phyloP scores from a whole-genome alignment of 2,888 invertebrate genomes.

The Eurois occulta region DNA sequence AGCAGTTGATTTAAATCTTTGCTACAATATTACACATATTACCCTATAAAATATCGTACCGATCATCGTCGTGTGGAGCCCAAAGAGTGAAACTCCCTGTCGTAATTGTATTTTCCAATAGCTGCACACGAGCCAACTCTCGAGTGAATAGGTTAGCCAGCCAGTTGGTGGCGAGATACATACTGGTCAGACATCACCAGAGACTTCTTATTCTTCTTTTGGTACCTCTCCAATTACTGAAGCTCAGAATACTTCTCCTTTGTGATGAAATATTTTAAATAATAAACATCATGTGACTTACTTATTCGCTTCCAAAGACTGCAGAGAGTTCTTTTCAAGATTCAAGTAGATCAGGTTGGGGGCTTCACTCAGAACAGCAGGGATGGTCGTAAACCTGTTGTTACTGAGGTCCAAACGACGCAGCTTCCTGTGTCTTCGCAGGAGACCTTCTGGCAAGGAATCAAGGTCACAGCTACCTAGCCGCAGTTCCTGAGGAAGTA shows the following conservation, averaged over 20 bases:
- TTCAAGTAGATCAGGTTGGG: conserved; percentile 89
- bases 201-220: neutral
- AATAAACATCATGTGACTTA: conserved; percentile 62
- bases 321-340: conserved; percentile 92
- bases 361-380: conserved; percentile 89
- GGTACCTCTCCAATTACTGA: neutral
- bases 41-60: neutral
- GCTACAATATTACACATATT: neutral
- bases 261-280: neutral
- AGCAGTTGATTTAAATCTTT: neutral
- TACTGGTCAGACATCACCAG: neutral
- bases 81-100: neutral
- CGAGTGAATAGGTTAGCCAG: neutral
- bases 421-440: conserved; percentile 91
- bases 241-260: no score
- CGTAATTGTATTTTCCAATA: neutral
- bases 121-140: neutral
- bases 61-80: no score
- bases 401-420: conserved; percentile 91
- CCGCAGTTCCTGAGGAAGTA: conserved; percentile 88
- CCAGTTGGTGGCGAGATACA: neutral
- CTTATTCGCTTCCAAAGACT: conserved; percentile 82
- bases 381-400: conserved; percentile 90
- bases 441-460: conserved; percentile 89
- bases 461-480: conserved; percentile 91